These are phyloP conservation scores for Dipodomys merriami DNA, from an alignment of 2,113 vertebrate genomes.

Conservation along the genomic window DNA sequence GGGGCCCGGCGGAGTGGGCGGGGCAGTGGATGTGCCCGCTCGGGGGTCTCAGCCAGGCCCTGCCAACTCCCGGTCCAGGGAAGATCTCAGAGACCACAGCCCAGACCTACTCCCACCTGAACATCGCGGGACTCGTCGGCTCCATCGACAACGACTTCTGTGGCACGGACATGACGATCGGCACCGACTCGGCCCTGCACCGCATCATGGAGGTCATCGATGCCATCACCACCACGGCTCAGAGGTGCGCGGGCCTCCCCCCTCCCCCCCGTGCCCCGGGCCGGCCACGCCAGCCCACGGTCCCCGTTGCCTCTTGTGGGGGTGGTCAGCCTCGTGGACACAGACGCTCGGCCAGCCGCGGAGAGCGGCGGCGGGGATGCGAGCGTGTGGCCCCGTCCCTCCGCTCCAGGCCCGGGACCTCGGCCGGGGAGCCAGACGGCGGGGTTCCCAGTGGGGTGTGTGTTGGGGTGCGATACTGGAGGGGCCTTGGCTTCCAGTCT, in stretches of 20 bases:
- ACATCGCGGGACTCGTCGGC: slow-evolving; percentile 94
- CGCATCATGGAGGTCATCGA: slow-evolving; percentile 96
- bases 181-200: slow-evolving; percentile 94
- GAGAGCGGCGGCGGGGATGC: neutral
- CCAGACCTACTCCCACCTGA: slow-evolving; percentile 87
- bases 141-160: slow-evolving; percentile 98
- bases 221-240: slow-evolving; percentile 94
- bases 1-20: no score
- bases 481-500: no score
- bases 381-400: no score
- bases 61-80: slow-evolving; percentile 80
- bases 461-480: no score
- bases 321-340: no score
- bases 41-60: neutral
- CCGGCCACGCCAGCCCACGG: accelerated
- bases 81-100: slow-evolving; percentile 90
- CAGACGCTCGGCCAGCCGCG: neutral
- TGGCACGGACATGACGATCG: slow-evolving; percentile 97
- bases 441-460: no score
- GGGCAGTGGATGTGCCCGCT: accelerated
- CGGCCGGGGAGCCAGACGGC: neutral
- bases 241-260: slow-evolving; percentile 90
- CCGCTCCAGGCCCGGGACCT: neutral
- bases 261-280: accelerated
- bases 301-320: accelerated